A percentile compares a stretch with the other conserved stretches of the same genome.
phyloP scores from a whole-genome alignment of 2,888 invertebrate genomes.

The Silvanus unidentatus region DNA sequence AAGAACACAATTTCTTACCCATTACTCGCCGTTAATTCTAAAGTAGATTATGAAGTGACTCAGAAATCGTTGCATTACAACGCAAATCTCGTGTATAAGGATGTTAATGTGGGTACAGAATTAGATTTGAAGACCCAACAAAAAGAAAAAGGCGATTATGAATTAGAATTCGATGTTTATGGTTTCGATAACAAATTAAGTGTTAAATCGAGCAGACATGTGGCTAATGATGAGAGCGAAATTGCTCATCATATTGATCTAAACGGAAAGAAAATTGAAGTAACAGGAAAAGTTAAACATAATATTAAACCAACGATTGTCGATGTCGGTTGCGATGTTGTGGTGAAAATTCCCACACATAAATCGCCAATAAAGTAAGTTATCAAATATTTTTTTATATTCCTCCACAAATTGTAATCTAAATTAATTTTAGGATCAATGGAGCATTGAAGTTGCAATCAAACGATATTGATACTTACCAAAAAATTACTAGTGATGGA shows the following conservation, averaged over 20 bases:
- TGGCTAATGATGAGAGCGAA: slow-evolving; percentile 55
- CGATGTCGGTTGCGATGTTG: slow-evolving; percentile 53
- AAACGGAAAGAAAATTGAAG: slow-evolving; percentile 57
- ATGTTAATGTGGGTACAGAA: slow-evolving; percentile 52
- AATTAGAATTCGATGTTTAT: slow-evolving; percentile 53
- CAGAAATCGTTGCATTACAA: slow-evolving; percentile 54
- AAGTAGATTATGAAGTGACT: slow-evolving; percentile 54
- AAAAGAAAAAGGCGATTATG: slow-evolving; percentile 49
- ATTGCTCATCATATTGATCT: slow-evolving; percentile 55
- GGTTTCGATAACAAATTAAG: slow-evolving; percentile 50
- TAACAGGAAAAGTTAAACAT: slow-evolving; percentile 55
- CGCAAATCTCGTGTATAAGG: slow-evolving; percentile 52
- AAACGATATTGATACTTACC: slow-evolving; percentile 48
- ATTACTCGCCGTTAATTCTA: slow-evolving; percentile 47
- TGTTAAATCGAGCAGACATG: slow-evolving; percentile 53
- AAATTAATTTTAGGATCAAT: slow-evolving; percentile 17
- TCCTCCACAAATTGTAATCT: background rate
- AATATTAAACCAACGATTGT: slow-evolving; percentile 52
- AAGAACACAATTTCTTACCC: slow-evolving; percentile 55
- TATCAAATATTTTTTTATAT: background rate
- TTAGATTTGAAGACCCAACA: slow-evolving; percentile 46
- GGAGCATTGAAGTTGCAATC: slow-evolving; percentile 24
- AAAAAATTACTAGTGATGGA: slow-evolving; percentile 50
- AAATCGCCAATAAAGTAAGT: slow-evolving; percentile 55
- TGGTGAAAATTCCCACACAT: slow-evolving; percentile 52